phyloP scores from a whole-genome alignment of 2,113 vertebrate genomes.

The Glareola pratincola region DNA sequence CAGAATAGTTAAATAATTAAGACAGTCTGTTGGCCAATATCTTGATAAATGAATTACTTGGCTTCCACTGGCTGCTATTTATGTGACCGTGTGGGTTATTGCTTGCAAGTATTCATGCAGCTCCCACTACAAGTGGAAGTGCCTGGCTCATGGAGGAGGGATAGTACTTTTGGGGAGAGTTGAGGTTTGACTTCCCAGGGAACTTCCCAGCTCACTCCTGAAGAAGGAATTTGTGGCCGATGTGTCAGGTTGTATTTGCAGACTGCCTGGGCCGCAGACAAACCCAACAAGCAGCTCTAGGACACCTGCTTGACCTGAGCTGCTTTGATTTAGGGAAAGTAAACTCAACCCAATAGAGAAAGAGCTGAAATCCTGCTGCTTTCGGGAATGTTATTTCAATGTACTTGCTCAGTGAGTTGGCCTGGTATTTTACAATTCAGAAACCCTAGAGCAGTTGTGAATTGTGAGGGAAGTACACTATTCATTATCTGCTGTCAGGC shows the following conservation, averaged over 20 bases:
- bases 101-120: background rate
- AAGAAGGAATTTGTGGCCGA: background rate
- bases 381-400: constrained; percentile 41
- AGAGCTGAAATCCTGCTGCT: constrained; percentile 49
- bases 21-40: background rate
- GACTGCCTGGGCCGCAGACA: background rate
- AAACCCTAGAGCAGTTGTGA: constrained; percentile 46
- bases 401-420: constrained; percentile 29
- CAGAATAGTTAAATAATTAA: constrained; percentile 55
- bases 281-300: background rate
- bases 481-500: constrained; percentile 66
- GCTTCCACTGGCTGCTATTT: background rate
- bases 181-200: background rate
- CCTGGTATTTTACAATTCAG: constrained; percentile 48
- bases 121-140: background rate
- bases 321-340: constrained; percentile 42
- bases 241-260: background rate
- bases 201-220: background rate
- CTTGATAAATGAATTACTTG: constrained; percentile 14
- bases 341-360: constrained; percentile 25
- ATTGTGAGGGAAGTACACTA: constrained; percentile 54
- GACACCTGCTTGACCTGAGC: constrained; percentile 43
- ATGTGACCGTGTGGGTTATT: background rate
- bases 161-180: background rate
- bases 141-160: background rate